A percentile compares a stretch with the other conserved stretches of the same genome.
Conservation (phyloP, 2,888 invertebrate genomes). For the Philonicus albiceps region DNA sequence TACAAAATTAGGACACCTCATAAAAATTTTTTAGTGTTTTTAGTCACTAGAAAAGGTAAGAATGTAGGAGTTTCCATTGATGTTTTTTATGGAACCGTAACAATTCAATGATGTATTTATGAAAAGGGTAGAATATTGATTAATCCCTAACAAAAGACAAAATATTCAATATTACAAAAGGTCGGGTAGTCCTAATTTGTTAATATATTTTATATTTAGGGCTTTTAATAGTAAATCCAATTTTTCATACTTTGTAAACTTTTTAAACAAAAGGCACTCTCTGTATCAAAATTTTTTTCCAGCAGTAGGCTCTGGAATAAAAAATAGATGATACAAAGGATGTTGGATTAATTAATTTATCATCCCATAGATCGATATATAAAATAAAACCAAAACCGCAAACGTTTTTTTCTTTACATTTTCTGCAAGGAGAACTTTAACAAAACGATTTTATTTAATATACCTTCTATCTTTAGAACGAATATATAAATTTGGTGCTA, state of each 20-base stretch:
- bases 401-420: no score
- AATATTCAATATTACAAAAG: not conserved
- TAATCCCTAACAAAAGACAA: not conserved
- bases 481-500: no score
- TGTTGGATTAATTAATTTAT: no score
- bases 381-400: no score
- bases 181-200: not conserved
- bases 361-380: no score
- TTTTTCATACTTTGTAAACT: not conserved
- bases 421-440: no score
- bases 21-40: not conserved
- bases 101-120: not conserved
- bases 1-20: not conserved
- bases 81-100: not conserved
- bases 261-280: not conserved
- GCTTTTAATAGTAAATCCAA: not conserved
- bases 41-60: not conserved
- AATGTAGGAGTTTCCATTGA: not conserved
- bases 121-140: not conserved
- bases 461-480: no score
- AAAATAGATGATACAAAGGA: no score
- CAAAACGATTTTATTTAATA: no score
- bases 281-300: not conserved
- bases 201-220: not conserved
- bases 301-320: no score